Conservation (phyloP, 2,797 vertebrate species). For the Thalassophryne amazonica region DNA sequence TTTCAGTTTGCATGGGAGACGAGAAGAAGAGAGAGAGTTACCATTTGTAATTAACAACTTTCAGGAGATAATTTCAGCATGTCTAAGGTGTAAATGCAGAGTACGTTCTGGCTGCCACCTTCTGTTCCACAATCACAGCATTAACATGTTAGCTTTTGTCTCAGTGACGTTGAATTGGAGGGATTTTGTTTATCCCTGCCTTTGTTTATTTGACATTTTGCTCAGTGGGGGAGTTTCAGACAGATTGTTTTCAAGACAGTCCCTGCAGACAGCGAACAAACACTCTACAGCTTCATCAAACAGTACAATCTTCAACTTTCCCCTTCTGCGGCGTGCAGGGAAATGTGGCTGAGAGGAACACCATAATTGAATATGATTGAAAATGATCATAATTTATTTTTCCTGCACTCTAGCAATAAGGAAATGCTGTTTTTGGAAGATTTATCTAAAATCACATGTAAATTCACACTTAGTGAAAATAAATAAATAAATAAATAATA, state of each 20-base stretch:
- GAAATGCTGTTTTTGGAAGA: slow-evolving; percentile 64
- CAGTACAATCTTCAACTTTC: slow-evolving; percentile 84
- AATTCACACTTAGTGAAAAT: slow-evolving; percentile 60
- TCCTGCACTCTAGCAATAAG: slow-evolving; percentile 71
- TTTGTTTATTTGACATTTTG: slow-evolving; percentile 88
- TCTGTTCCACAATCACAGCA: slow-evolving; percentile 65
- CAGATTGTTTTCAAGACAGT: slow-evolving; percentile 85
- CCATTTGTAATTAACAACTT: slow-evolving; percentile 56
- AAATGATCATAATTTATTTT: slow-evolving; percentile 79
- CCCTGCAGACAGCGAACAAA: slow-evolving; percentile 86
- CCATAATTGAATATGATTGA: slow-evolving; percentile 80
- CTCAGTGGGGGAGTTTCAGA: slow-evolving; percentile 83
- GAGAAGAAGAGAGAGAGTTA: no score
- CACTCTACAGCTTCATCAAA: slow-evolving; percentile 85
- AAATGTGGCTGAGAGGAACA: slow-evolving; percentile 76
- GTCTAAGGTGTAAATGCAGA: slow-evolving; percentile 72
- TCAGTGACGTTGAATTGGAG: slow-evolving; percentile 84
- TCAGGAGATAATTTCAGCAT: slow-evolving; percentile 34
- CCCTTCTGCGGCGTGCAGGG: slow-evolving; percentile 74
- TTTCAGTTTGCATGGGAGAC: no score
- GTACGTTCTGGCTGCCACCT: slow-evolving; percentile 56
- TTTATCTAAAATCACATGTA: slow-evolving; percentile 62
- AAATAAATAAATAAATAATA: no score
- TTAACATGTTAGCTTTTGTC: slow-evolving; percentile 82
- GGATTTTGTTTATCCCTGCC: slow-evolving; percentile 85